Evolutionary conservation across 2,888 invertebrate species (phyloP).

Genomic region (Drosophila conformis): DNA sequence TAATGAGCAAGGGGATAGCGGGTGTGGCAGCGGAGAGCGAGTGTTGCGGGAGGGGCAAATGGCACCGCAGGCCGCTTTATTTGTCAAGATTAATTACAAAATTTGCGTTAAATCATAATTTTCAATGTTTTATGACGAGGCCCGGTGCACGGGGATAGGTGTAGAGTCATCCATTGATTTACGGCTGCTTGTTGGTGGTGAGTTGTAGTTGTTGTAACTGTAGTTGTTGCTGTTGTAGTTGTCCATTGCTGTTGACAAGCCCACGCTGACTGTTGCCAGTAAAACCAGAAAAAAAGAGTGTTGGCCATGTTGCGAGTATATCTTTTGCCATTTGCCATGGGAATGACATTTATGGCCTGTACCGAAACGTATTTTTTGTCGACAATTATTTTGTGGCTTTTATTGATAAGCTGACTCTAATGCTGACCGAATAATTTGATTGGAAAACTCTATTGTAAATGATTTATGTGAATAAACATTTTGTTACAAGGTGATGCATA

Average conservation of each 20-base stretch:
- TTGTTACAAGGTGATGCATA: not conserved
- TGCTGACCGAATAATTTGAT: slow-evolving; percentile 22
- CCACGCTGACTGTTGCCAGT: slow-evolving; percentile 40
- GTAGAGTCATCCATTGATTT: slow-evolving; percentile 53
- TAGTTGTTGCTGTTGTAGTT: slow-evolving; percentile 20
- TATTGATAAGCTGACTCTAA: slow-evolving; percentile 35
- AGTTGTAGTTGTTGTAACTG: slow-evolving; percentile 19
- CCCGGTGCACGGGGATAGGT: not conserved
- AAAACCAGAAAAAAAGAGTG: slow-evolving; percentile 29
- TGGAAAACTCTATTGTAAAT: slow-evolving; percentile 5
- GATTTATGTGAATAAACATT: not conserved
- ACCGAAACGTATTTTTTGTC: slow-evolving; percentile 37
- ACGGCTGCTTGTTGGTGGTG: slow-evolving; percentile 48
- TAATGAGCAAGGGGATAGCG: slow-evolving; percentile 9
- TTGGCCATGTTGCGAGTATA: slow-evolving; percentile 53
- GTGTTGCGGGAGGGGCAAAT: slow-evolving; percentile 12
- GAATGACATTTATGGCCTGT: slow-evolving; percentile 64
- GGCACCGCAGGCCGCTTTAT: slow-evolving; percentile 60
- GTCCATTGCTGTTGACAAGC: slow-evolving; percentile 45
- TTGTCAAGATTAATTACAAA: slow-evolving; percentile 80
- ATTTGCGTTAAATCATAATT: slow-evolving; percentile 79
- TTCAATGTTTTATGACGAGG: slow-evolving; percentile 61
- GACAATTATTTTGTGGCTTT: slow-evolving; percentile 27
- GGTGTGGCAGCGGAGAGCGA: not conserved
- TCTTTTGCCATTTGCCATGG: slow-evolving; percentile 53